Evolutionary conservation across 2,797 vertebrate species (phyloP).

Genomic region (Notolepis coatsorum): DNA sequence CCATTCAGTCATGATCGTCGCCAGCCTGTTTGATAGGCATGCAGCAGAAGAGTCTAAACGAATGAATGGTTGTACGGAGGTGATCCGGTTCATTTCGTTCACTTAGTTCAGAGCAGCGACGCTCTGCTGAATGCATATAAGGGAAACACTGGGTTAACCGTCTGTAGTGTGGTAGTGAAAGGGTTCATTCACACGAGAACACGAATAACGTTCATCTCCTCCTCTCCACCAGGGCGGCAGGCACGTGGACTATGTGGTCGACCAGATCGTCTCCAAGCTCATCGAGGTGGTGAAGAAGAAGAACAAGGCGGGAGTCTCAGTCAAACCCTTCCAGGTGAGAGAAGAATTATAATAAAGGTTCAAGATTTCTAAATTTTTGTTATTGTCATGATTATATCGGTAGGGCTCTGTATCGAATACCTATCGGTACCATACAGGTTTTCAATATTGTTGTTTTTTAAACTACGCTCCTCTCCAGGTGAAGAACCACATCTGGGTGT

Average conservation of each 20-base stretch:
- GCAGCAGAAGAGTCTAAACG: too few relatives aligned
- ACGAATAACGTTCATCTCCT: neutral
- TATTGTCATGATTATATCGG: neutral
- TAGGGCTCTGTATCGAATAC: neutral
- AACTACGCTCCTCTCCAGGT: constrained; percentile 86
- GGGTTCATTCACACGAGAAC: too few relatives aligned
- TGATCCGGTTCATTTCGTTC: too few relatives aligned
- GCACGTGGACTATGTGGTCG: constrained; percentile 91
- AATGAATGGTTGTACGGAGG: too few relatives aligned
- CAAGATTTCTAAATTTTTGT: neutral
- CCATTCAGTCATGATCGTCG: too few relatives aligned
- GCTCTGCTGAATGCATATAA: too few relatives aligned
- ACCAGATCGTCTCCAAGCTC: constrained; percentile 91
- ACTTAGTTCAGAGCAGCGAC: constrained; percentile 89
- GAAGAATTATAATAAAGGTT: neutral
- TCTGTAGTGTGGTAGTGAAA: too few relatives aligned
- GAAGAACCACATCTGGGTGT: constrained; percentile 94
- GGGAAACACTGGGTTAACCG: too few relatives aligned
- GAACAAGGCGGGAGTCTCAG: constrained; percentile 92
- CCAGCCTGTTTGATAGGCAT: too few relatives aligned
- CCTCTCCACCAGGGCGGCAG: constrained; percentile 65
- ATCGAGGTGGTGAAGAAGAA: constrained; percentile 95
- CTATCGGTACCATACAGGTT: too few relatives aligned
- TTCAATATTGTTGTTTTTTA: too few relatives aligned
- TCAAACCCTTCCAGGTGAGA: constrained; percentile 92